Evolutionary conservation across 2,888 invertebrate species (phyloP).

Genomic region (Tortricodes alternella): DNA sequence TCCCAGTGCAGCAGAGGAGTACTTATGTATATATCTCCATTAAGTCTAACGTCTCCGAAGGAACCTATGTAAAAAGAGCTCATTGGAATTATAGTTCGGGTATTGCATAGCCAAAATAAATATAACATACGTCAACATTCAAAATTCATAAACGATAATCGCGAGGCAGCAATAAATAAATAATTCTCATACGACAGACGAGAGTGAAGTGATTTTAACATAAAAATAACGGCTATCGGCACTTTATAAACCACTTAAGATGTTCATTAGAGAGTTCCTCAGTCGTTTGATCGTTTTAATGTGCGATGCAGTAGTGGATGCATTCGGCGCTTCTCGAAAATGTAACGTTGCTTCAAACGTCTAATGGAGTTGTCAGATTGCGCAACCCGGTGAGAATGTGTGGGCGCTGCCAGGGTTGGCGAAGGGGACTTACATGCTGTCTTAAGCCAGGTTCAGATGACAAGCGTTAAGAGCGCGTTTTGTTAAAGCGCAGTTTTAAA

Average conservation of each 20-base stretch:
- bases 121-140: neutral
- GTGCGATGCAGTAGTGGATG: conserved; percentile 53
- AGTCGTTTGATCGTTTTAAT: conserved; percentile 74
- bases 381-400: conserved; percentile 66
- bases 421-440: neutral
- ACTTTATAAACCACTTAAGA: conserved; percentile 80
- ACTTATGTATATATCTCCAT: too few relatives aligned
- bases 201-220: conserved; percentile 60
- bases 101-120: neutral
- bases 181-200: conserved; percentile 57
- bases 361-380: conserved; percentile 77
- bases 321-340: conserved; percentile 41
- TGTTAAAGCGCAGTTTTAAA: neutral
- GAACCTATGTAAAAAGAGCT: too few relatives aligned
- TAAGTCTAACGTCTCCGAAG: too few relatives aligned
- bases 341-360: conserved; percentile 49
- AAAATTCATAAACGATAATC: conserved; percentile 20
- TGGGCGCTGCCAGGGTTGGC: conserved; percentile 62
- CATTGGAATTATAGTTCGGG: too few relatives aligned
- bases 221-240: conserved; percentile 77
- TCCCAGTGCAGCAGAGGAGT: too few relatives aligned
- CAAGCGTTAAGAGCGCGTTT: neutral
- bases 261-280: conserved; percentile 72
- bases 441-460: too few relatives aligned
- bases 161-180: conserved; percentile 31